Percentiles rank a stretch among this genome's conserved stretches.
phyloP scores from a whole-genome alignment of 2,797 vertebrate genomes.

The Uromys caudimaculatus region DNA sequence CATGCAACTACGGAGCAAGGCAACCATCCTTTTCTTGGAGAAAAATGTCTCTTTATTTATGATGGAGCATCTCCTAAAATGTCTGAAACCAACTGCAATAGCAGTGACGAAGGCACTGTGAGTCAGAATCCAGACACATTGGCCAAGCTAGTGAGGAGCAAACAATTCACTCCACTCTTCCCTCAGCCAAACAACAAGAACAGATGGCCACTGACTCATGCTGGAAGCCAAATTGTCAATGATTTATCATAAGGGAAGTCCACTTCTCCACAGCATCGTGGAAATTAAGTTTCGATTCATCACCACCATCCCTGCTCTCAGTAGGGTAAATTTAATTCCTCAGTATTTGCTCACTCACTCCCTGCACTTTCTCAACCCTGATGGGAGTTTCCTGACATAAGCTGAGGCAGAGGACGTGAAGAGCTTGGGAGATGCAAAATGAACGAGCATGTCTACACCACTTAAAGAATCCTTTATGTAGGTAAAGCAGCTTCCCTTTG shows the following conservation, averaged over 20 bases:
- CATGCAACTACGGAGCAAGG: not conserved
- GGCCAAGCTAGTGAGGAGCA: not conserved
- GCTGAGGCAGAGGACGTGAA: not conserved
- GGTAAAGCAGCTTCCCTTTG: not conserved
- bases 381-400: constrained; percentile 56
- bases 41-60: constrained; percentile 14
- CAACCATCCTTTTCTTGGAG: constrained; percentile 1
- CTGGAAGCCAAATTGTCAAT: constrained; percentile 43
- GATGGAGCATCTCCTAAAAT: not conserved
- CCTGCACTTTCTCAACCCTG: not conserved
- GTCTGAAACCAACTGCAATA: constrained; percentile 48
- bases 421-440: not conserved
- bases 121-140: not conserved
- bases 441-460: not conserved
- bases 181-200: constrained; percentile 48
- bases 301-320: not conserved
- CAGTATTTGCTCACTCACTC: not conserved
- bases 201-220: constrained; percentile 62
- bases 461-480: not conserved
- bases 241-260: constrained; percentile 71
- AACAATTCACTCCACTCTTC: not conserved
- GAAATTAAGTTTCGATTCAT: constrained; percentile 68
- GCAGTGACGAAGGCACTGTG: not conserved
- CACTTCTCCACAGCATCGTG: not conserved
- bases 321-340: constrained; percentile 12